These are phyloP conservation scores for Epinotia nisella DNA, from an alignment of 2,888 invertebrate genomes.

Conservation along the genomic window DNA sequence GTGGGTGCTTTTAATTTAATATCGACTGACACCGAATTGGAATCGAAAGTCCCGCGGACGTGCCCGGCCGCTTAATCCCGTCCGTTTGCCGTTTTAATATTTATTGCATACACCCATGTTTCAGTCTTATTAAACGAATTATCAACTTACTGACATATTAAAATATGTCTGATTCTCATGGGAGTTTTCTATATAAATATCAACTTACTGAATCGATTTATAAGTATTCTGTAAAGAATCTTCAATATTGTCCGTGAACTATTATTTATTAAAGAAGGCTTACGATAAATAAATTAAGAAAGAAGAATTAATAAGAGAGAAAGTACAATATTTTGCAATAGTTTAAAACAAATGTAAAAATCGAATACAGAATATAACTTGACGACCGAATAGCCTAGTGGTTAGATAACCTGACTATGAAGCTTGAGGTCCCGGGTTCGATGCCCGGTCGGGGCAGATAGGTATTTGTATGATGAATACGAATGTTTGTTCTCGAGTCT, in stretches of 20 bases:
- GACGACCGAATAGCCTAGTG: no score
- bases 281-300: not conserved
- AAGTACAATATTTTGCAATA: not conserved
- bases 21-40: constrained; percentile 83
- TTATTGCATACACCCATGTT: constrained; percentile 59
- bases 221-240: not conserved
- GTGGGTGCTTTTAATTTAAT: constrained; percentile 85
- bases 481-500: no score
- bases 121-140: constrained; percentile 54
- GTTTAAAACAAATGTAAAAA: not conserved
- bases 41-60: constrained; percentile 81
- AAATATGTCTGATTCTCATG: no score
- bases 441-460: no score
- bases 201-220: constrained; percentile 14
- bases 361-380: not conserved
- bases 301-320: not conserved
- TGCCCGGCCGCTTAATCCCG: constrained; percentile 75
- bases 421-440: no score
- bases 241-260: not conserved
- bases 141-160: constrained; percentile 23
- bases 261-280: no score
- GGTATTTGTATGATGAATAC: no score
- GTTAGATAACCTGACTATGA: no score
- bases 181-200: no score
- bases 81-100: constrained; percentile 69